Base-by-base conservation (phyloP, 1,140 invertebrate species). In the Sarcophaga peregrina region DNA sequence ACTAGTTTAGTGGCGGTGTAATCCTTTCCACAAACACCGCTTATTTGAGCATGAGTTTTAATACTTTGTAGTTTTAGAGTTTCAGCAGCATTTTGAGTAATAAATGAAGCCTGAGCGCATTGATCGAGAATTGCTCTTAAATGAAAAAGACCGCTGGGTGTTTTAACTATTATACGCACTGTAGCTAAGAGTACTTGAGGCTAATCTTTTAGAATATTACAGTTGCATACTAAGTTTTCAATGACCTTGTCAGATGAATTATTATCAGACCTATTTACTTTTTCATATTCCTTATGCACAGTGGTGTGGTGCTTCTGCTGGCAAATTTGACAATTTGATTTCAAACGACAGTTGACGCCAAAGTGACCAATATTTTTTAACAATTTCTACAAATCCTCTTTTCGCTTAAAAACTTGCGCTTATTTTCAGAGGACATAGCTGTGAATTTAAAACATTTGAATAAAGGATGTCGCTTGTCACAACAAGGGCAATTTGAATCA, bases 401-500 rank as follows among this genome's bases (percentile, higher is more conserved):
- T 37, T 37, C 25, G 45, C 9, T 46, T 5, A 74, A n/a, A 2
- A 46, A 15, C 5, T 47, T 37, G 46, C 25, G 15, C 20, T 68
- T 68, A 20, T 68, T 17, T 8, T 17, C 15, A 13, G 62, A 68
- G 11, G 62, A 9, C n/a, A 20, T 68, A 17, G 62, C 81, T 5
- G 17, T 9, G 48, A 82, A 82, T 82, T 72, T 73, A 15, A 76
- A 76, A 48, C 74, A 76, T 76, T 76, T 76, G 45, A 48, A 76
- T 46, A 76, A 47, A 46, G 48, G 48, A 48, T 76, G 45, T 10
- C 74, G 74, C n/a, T 46, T 76, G 8, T 17, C 37, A n/a, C 62
- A 68, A n/a, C 62, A 68, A 20, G 62, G 74, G 46, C 74, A 47
- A 76, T 76, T 76, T 17, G 15, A 5, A 76, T 46, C 46, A 76